phyloP scores from a whole-genome alignment of 2,797 vertebrate species.

The Petrocephalus schoutedeni region DNA sequence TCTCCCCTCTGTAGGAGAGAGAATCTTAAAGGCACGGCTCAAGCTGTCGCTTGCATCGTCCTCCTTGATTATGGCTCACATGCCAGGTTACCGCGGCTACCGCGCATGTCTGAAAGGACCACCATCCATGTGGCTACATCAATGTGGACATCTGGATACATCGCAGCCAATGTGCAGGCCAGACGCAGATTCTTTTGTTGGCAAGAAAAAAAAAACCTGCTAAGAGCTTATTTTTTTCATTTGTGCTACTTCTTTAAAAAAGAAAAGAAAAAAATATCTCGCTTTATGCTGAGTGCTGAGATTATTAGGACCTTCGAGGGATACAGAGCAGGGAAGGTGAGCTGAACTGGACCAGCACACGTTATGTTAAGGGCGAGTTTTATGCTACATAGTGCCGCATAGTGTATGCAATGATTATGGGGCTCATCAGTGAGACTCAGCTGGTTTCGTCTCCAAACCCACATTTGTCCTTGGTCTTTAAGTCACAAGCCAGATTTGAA shows the following conservation, averaged over 20 bases:
- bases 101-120: not conserved
- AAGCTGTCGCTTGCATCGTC: not conserved
- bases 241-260: not conserved
- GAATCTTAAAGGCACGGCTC: not conserved
- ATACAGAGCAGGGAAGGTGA: not conserved
- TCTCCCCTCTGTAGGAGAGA: not conserved
- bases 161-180: not conserved
- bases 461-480: not conserved
- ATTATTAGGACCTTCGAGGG: not conserved
- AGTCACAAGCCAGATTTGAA: not conserved
- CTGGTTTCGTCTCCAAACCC: not conserved
- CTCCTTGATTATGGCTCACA: not conserved
- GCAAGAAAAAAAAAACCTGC: not conserved
- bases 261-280: not conserved
- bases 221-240: not conserved
- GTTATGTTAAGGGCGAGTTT: not conserved
- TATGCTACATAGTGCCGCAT: not conserved
- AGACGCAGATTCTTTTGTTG: conserved; percentile 7
- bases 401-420: not conserved
- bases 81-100: not conserved
- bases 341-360: not conserved
- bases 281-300: not conserved
- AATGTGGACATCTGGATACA: not conserved
- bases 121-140: not conserved
- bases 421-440: not conserved